Evolutionary conservation across 2,888 invertebrate species (phyloP).

Genomic region (Cacoxenus indagator): DNA sequence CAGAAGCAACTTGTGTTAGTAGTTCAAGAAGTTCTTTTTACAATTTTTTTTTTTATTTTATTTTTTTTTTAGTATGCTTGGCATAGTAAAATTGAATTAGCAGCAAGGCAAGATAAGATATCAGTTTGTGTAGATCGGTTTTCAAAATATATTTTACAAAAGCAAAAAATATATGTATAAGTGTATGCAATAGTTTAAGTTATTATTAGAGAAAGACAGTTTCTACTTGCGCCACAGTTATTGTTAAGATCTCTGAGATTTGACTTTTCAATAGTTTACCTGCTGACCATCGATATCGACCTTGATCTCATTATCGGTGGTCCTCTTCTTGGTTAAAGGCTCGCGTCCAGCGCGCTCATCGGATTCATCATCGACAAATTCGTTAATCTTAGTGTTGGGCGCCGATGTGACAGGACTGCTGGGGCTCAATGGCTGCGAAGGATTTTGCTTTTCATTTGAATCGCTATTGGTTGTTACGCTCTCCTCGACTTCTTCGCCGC

Average conservation of each 20-base stretch:
- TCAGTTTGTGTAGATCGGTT: background rate
- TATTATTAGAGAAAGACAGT: background rate
- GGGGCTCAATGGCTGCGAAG: background rate
- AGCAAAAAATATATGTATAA: background rate
- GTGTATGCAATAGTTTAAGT: background rate
- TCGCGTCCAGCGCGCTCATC: constrained; percentile 58
- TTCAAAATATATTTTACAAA: constrained; percentile 8
- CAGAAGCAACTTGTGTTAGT: constrained; percentile 4
- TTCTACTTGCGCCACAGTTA: constrained; percentile 24
- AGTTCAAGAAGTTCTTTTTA: constrained; percentile 5
- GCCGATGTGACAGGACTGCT: constrained; percentile 39
- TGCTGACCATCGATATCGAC: constrained; percentile 64
- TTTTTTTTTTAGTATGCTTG: constrained; percentile 8
- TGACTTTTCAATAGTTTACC: constrained; percentile 52
- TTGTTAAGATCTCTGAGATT: constrained; percentile 18
- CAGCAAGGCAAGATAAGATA: constrained; percentile 7
- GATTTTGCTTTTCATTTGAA: constrained; percentile 16
- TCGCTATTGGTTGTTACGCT: constrained; percentile 38
- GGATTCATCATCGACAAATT: constrained; percentile 42
- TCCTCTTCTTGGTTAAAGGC: constrained; percentile 52
- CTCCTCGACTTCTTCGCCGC: constrained; percentile 59
- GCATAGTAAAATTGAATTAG: background rate
- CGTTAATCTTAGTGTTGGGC: constrained; percentile 33
- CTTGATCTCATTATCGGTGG: constrained; percentile 62
- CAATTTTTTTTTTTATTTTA: background rate